Evolutionary conservation across 2,797 vertebrate species (phyloP).

Genomic region (Myoxocephalus aenaeus): DNA sequence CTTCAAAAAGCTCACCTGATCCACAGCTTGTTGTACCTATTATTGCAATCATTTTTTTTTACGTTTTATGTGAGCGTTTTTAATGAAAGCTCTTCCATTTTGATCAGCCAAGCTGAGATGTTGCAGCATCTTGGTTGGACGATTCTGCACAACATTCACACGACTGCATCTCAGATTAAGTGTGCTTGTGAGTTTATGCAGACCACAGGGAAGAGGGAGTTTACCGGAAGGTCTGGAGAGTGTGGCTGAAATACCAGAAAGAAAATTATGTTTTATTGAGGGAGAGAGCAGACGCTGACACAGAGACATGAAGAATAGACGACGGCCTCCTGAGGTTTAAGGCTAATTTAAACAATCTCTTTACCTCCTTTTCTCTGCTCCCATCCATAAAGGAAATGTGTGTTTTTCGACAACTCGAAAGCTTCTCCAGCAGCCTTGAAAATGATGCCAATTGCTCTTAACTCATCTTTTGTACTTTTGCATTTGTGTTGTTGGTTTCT

Average conservation of each 20-base stretch:
- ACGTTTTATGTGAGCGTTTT: too few relatives aligned
- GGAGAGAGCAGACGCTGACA: not conserved
- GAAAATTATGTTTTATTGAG: not conserved
- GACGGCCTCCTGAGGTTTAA: not conserved
- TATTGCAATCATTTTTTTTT: too few relatives aligned
- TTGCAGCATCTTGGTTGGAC: not conserved
- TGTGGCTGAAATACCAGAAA: slow-evolving; percentile 2
- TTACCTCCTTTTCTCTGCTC: not conserved
- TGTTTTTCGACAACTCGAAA: not conserved
- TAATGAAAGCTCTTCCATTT: too few relatives aligned
- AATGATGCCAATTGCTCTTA: slow-evolving; percentile 30
- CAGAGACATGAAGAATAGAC: not conserved
- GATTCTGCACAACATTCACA: not conserved
- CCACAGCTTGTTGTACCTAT: too few relatives aligned
- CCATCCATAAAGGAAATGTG: not conserved
- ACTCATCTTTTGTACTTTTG: slow-evolving; percentile 24
- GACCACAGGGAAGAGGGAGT: not conserved
- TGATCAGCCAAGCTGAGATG: too few relatives aligned
- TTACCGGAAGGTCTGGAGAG: not conserved
- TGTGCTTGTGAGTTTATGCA: not conserved
- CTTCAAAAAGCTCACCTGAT: too few relatives aligned
- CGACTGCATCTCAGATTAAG: not conserved
- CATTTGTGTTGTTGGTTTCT: not conserved
- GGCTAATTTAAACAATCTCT: not conserved
- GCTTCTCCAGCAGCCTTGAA: not conserved